Evolutionary conservation across 2,888 invertebrate species (phyloP).

Genomic region (Drosophila subsilvestris): DNA sequence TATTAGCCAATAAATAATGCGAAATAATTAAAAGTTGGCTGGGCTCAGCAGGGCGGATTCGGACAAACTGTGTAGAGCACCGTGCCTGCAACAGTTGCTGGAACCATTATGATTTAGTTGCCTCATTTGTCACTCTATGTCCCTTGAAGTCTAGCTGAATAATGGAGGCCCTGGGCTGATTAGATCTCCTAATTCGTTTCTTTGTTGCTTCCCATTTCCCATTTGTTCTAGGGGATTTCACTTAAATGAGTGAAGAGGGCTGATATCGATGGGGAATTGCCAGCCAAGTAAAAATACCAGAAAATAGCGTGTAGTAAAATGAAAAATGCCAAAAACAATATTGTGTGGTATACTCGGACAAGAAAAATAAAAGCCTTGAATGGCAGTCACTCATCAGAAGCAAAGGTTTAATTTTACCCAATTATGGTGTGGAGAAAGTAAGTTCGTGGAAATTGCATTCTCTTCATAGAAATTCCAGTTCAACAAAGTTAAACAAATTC

Average conservation of each 20-base stretch:
- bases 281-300: too few species aligned
- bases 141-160: slow-evolving; percentile 39
- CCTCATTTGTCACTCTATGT: slow-evolving; percentile 45
- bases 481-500: background rate
- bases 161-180: slow-evolving; percentile 7
- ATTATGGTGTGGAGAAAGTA: background rate
- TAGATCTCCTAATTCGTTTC: slow-evolving; percentile 19
- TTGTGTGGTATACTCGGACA: too few species aligned
- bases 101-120: slow-evolving; percentile 71
- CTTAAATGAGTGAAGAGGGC: background rate
- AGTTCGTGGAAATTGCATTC: too few species aligned
- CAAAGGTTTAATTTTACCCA: background rate
- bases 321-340: too few species aligned
- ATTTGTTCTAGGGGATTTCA: slow-evolving; percentile 35
- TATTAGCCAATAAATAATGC: slow-evolving; percentile 67
- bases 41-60: background rate
- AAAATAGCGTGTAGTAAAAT: too few species aligned
- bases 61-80: slow-evolving; percentile 36
- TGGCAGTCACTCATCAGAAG: too few species aligned
- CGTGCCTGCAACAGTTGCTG: slow-evolving; percentile 49
- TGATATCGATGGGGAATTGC: background rate
- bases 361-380: too few species aligned
- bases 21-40: slow-evolving; percentile 62
- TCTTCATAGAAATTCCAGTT: too few species aligned
- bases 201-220: slow-evolving; percentile 19